Percentiles rank a stretch among this genome's conserved stretches.
phyloP scores from a whole-genome alignment of 1,140 invertebrate species.

The Leucophenga varia region DNA sequence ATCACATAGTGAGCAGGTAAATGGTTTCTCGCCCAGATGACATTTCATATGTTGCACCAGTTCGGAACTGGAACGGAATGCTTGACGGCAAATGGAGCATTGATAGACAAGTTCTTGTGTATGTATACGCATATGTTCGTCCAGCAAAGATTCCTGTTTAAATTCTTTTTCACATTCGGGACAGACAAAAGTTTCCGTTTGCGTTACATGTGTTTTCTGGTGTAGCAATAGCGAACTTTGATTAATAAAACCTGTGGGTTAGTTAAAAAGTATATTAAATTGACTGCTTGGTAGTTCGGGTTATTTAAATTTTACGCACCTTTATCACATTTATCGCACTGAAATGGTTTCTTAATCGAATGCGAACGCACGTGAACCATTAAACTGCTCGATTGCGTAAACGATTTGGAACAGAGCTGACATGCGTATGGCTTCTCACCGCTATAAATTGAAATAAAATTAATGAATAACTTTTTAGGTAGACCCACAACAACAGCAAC shows the following conservation, averaged over 20 bases:
- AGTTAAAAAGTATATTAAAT: not conserved
- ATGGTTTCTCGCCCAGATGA: constrained; percentile 60
- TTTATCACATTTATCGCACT: constrained; percentile 63
- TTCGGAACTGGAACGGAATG: constrained; percentile 63
- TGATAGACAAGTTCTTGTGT: constrained; percentile 55
- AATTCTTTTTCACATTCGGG: constrained; percentile 51
- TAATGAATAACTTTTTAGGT: constrained; percentile 4
- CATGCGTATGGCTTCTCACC: constrained; percentile 56
- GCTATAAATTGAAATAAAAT: constrained; percentile 17
- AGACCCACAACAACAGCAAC: constrained; percentile 73
- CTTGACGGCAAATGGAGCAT: constrained; percentile 64
- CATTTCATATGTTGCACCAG: constrained; percentile 66
- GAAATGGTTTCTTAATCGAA: constrained; percentile 68
- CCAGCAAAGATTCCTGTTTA: constrained; percentile 45
- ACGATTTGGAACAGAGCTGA: constrained; percentile 61
- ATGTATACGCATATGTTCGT: constrained; percentile 52
- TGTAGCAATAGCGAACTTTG: constrained; percentile 48
- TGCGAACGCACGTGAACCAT: constrained; percentile 71
- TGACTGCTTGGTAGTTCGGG: not conserved
- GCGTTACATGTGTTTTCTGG: constrained; percentile 41
- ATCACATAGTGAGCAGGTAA: constrained; percentile 68
- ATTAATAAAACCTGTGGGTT: constrained; percentile 41
- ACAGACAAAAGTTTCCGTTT: constrained; percentile 38
- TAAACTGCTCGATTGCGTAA: constrained; percentile 71
- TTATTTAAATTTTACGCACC: constrained; percentile 9